These are phyloP conservation scores for Diceros bicornis DNA, from an alignment of 2,797 vertebrate species.

Conservation along the genomic window DNA sequence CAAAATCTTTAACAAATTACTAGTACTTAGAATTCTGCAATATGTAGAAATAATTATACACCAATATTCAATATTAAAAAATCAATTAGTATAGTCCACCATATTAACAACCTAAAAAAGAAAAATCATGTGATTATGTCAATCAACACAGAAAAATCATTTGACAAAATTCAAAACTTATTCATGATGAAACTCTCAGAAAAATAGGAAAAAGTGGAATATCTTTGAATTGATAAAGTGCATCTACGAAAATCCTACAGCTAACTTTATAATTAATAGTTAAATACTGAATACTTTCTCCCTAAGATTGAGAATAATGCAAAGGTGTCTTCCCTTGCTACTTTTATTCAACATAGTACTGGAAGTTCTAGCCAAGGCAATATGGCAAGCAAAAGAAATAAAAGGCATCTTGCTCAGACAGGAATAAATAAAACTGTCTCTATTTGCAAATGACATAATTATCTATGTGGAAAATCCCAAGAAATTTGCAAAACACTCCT, in stretches of 20 bases:
- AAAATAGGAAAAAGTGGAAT: not conserved
- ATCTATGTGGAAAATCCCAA: not conserved
- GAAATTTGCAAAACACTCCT: not conserved
- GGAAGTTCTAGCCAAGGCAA: not conserved
- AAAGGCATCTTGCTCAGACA: not conserved
- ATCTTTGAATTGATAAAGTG: not conserved
- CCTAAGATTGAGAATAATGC: not conserved
- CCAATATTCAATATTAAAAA: conserved; percentile 44
- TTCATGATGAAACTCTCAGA: not conserved
- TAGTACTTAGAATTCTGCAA: not conserved
- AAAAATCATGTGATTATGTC: not conserved
- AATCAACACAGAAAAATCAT: not conserved
- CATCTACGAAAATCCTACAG: not conserved
- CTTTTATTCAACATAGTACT: not conserved
- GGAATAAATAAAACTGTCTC: not conserved
- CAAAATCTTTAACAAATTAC: conserved; percentile 5
- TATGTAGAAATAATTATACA: not conserved
- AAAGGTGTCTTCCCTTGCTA: not conserved
- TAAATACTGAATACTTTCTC: not conserved
- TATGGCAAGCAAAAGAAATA: not conserved
- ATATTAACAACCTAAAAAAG: not conserved
- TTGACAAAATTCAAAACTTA: not conserved
- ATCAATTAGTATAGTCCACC: not conserved
- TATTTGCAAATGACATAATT: not conserved
- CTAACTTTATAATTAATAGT: conserved; percentile 1